These are phyloP conservation scores for Prenolepis imparis DNA, from an alignment of 2,888 invertebrate genomes.

Conservation along the genomic window DNA sequence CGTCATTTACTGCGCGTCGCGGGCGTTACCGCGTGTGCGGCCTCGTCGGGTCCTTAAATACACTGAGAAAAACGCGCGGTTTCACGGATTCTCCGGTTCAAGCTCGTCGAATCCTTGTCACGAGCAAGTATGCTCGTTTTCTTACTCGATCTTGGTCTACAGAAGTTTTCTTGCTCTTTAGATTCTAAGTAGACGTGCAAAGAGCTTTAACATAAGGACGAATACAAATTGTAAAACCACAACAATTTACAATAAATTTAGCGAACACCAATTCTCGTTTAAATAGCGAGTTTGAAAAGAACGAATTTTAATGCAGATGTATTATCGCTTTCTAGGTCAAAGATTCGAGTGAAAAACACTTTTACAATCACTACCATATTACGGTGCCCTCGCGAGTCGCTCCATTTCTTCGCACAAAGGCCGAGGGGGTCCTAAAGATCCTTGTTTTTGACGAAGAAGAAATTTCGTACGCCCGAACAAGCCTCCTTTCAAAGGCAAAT, in stretches of 20 bases:
- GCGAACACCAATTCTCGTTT: not conserved
- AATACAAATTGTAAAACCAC: not conserved
- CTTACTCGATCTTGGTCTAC: not conserved
- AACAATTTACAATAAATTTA: constrained; percentile 3
- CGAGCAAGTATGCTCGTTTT: not conserved
- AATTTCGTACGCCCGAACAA: constrained; percentile 6
- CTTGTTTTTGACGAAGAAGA: not conserved
- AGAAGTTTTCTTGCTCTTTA: not conserved
- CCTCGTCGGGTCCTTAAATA: constrained; percentile 43
- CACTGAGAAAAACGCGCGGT: constrained; percentile 17
- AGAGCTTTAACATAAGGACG: not conserved
- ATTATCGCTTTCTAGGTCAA: not conserved
- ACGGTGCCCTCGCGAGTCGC: not conserved
- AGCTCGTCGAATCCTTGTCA: constrained; percentile 11
- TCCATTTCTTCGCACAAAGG: constrained; percentile 9
- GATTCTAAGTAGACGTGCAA: constrained; percentile 20
- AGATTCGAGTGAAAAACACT: not conserved
- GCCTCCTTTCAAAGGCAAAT: constrained; percentile 40
- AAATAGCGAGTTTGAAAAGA: not conserved
- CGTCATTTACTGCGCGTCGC: constrained; percentile 71
- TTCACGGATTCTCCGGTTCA: constrained; percentile 20
- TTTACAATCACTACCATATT: not conserved
- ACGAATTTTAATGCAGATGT: not conserved
- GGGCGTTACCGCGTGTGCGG: constrained; percentile 21
- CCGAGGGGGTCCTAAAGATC: not conserved